Evolutionary conservation across 2,888 invertebrate species (phyloP).

Genomic region (Cephalotes varians): DNA sequence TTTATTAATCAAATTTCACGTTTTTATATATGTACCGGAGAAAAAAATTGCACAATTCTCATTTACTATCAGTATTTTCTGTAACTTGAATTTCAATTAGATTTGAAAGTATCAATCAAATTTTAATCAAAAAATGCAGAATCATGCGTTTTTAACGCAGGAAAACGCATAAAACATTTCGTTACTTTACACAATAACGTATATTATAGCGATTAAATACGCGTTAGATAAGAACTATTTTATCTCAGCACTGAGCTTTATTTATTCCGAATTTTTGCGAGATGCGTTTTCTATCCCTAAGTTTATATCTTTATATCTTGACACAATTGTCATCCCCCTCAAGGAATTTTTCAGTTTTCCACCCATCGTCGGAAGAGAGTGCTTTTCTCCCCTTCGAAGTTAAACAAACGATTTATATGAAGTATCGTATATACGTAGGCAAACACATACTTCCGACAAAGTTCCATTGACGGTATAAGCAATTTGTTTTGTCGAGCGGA

Average conservation of each 20-base stretch:
- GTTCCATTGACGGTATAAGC: slow-evolving; percentile 46
- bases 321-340: not conserved
- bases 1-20: slow-evolving; percentile 9
- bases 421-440: slow-evolving; percentile 48
- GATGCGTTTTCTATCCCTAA: not conserved
- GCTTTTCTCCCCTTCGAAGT: slow-evolving; percentile 31
- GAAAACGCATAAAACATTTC: not conserved
- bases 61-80: not conserved
- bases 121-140: not conserved
- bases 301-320: not conserved
- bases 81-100: not conserved
- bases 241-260: slow-evolving; percentile 11
- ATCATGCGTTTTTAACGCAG: slow-evolving; percentile 8
- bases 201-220: not conserved
- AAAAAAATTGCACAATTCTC: not conserved
- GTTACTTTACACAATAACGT: slow-evolving; percentile 17
- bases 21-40: not conserved
- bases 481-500: slow-evolving; percentile 47
- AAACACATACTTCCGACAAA: slow-evolving; percentile 43
- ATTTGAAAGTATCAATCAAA: not conserved
- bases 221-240: slow-evolving; percentile 5
- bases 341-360: slow-evolving; percentile 34
- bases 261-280: slow-evolving; percentile 47
- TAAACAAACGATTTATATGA: slow-evolving; percentile 49
- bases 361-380: not conserved